phyloP scores from a whole-genome alignment of 2,113 vertebrate genomes.

The Crotalus horridus region DNA sequence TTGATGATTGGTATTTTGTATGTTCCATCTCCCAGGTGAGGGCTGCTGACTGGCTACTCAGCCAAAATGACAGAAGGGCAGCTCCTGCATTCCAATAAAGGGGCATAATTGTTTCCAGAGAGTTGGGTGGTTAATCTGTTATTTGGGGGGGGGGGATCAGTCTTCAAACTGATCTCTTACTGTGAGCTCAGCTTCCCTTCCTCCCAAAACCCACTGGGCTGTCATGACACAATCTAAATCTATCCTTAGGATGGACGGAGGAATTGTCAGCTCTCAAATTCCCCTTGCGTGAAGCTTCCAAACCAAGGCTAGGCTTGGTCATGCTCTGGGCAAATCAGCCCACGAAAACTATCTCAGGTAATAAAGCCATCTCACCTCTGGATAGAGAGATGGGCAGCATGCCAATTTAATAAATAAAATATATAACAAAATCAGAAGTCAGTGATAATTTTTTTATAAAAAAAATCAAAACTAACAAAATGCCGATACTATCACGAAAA shows the following conservation, averaged over 20 bases:
- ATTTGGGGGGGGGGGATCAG: not conserved
- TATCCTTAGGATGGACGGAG: conserved; percentile 32
- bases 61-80: conserved; percentile 18
- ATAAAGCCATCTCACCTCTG: not conserved
- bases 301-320: not conserved
- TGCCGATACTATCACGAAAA: not conserved
- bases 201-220: not conserved
- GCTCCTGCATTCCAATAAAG: conserved; percentile 45
- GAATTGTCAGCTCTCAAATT: not conserved
- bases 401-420: not conserved
- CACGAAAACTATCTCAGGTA: not conserved
- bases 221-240: conserved; percentile 27
- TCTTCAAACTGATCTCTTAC: conserved; percentile 1
- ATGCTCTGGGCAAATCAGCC: not conserved
- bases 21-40: conserved; percentile 13
- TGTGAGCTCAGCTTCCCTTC: conserved; percentile 27
- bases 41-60: conserved; percentile 16
- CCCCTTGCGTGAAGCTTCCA: not conserved
- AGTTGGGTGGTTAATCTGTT: conserved; percentile 27
- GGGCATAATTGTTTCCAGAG: conserved; percentile 34
- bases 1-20: conserved; percentile 54
- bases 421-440: not conserved
- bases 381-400: not conserved
- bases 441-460: not conserved
- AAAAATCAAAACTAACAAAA: not conserved